A percentile compares a stretch with the other conserved stretches of the same genome.
These are phyloP conservation scores for Melanostoma scalare DNA, from an alignment of 2,888 invertebrate species.

Conservation along the genomic window DNA sequence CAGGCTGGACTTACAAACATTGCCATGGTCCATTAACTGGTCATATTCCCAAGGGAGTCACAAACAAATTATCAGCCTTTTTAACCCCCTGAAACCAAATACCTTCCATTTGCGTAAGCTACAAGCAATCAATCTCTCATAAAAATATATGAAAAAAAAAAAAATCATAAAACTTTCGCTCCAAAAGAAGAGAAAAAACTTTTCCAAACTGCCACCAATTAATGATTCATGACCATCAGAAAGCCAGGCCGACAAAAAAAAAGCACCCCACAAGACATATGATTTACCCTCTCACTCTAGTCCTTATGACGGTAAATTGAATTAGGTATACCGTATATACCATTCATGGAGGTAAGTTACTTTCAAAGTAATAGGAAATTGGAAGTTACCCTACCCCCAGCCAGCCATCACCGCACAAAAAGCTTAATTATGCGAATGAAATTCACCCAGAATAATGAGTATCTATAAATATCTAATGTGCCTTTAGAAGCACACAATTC, in stretches of 20 bases:
- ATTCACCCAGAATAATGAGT: slow-evolving; percentile 66
- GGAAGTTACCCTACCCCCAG: slow-evolving; percentile 33
- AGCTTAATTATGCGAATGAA: slow-evolving; percentile 71
- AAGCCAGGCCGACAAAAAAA: slow-evolving; percentile 2
- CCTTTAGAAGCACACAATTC: slow-evolving; percentile 41
- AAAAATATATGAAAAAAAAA: neutral
- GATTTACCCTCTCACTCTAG: slow-evolving; percentile 22
- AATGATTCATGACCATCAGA: slow-evolving; percentile 70
- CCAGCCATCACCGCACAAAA: slow-evolving; percentile 8
- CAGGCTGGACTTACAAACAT: slow-evolving; percentile 23
- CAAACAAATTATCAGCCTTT: slow-evolving; percentile 57
- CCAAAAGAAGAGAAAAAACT: slow-evolving; percentile 14
- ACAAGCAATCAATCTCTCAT: slow-evolving; percentile 64
- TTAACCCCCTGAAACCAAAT: slow-evolving; percentile 11
- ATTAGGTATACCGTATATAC: slow-evolving; percentile 39
- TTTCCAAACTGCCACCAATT: slow-evolving; percentile 67
- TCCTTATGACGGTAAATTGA: slow-evolving; percentile 44
- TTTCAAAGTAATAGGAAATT: slow-evolving; percentile 57
- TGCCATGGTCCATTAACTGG: slow-evolving; percentile 50
- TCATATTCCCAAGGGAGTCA: slow-evolving; percentile 32
- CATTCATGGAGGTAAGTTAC: slow-evolving; percentile 23
- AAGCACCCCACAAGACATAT: slow-evolving; percentile 26
- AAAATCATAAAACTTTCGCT: slow-evolving; percentile 56
- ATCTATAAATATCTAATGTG: slow-evolving; percentile 68
- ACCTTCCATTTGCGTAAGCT: slow-evolving; percentile 47